Percentiles rank a stretch among this genome's conserved stretches.
These are phyloP conservation scores for Dermatophagoides farinae DNA, from an alignment of 1,140 invertebrate genomes.

Conservation along the genomic window DNA sequence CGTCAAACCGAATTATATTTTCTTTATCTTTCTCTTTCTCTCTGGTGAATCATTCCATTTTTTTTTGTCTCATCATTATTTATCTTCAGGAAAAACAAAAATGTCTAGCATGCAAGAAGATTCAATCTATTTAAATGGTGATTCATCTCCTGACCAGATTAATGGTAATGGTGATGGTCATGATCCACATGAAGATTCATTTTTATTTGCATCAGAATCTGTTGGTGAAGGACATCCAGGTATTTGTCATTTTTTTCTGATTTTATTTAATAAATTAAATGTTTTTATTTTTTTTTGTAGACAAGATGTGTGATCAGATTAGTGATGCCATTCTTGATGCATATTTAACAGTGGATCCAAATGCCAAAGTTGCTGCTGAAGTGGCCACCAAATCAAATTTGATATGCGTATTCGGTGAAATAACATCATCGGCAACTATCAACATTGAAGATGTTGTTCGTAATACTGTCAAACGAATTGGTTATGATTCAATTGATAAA, in stretches of 20 bases:
- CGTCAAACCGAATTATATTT: no score
- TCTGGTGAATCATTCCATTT: no score
- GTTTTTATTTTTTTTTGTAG: constrained; percentile 16
- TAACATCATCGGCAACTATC: constrained; percentile 47
- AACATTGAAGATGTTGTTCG: constrained; percentile 92
- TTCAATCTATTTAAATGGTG: constrained; percentile 6
- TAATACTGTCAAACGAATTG: constrained; percentile 87
- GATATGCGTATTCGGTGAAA: constrained; percentile 40
- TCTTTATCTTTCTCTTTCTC: no score
- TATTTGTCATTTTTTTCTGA: not conserved
- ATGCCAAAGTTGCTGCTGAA: constrained; percentile 37
- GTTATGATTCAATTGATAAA: constrained; percentile 86
- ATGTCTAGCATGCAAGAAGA: constrained; percentile 5
- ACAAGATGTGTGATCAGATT: constrained; percentile 41
- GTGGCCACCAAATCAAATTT: constrained; percentile 31
- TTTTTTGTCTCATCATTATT: not conserved
- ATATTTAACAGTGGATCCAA: constrained; percentile 33
- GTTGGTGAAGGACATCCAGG: constrained; percentile 37
- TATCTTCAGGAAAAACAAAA: not conserved
- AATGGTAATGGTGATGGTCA: not conserved
- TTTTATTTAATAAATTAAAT: not conserved
- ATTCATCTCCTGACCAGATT: not conserved
- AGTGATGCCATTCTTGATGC: constrained; percentile 39
- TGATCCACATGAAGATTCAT: constrained; percentile 20
- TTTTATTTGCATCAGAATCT: constrained; percentile 39